phyloP scores from a whole-genome alignment of 2,888 invertebrate genomes.

The Pseudococcus viburni region DNA sequence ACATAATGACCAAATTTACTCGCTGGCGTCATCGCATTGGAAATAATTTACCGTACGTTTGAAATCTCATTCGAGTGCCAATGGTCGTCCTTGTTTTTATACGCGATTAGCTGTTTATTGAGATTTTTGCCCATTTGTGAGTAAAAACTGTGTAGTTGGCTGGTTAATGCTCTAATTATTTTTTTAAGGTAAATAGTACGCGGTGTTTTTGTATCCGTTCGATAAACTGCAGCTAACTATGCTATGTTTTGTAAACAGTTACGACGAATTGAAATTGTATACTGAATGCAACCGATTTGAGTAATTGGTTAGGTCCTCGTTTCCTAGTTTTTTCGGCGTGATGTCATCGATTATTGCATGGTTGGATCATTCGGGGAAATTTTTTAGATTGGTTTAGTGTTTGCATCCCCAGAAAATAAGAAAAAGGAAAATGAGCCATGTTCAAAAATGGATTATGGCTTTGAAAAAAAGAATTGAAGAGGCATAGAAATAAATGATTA shows the following conservation, averaged over 20 bases:
- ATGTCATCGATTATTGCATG: background rate
- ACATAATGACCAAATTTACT: conserved; percentile 8
- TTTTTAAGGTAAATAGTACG: background rate
- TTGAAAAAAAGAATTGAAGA: too few species aligned
- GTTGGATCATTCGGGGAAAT: background rate
- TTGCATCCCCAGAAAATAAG: too few species aligned
- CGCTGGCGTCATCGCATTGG: background rate
- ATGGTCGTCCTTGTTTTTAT: conserved; percentile 20
- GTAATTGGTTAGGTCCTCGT: background rate
- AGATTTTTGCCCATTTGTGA: background rate
- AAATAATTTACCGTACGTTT: background rate
- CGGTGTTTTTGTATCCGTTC: background rate
- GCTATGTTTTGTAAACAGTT: background rate
- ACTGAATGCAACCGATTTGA: background rate
- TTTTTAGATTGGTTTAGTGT: too few species aligned
- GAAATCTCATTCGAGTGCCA: background rate
- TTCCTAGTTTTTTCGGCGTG: background rate
- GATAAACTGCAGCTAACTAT: background rate
- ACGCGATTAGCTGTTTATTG: conserved; percentile 7
- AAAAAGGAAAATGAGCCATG: too few species aligned
- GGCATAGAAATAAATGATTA: too few species aligned
- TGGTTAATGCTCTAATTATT: conserved; percentile 27
- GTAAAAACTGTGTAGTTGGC: background rate
- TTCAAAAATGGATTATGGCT: too few species aligned
- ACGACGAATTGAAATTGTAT: background rate